These are phyloP conservation scores for Phyllotreta cruciferae DNA, from an alignment of 2,888 invertebrate genomes.

Conservation along the genomic window DNA sequence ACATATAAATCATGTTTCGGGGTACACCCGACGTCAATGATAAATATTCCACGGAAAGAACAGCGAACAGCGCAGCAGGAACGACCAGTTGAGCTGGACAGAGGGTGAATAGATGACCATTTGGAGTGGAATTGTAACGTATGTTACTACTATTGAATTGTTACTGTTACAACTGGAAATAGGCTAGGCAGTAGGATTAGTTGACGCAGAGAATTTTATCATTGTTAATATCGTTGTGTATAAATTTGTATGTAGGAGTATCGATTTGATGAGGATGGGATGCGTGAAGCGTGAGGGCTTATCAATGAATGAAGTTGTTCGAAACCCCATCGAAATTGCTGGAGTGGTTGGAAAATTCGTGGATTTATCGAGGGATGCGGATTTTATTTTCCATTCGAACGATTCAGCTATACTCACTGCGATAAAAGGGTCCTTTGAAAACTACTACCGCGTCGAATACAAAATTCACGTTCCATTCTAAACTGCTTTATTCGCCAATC, in stretches of 20 bases:
- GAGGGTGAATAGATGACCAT: constrained; percentile 6
- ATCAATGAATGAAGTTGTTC: constrained; percentile 31
- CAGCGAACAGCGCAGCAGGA: constrained; percentile 3
- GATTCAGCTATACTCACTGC: constrained; percentile 9
- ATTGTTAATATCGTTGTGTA: not conserved
- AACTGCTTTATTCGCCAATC: not conserved
- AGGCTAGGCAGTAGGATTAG: too few relatives aligned
- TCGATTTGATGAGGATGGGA: not conserved
- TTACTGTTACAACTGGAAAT: not conserved
- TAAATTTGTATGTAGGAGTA: not conserved
- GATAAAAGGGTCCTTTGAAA: constrained; percentile 12
- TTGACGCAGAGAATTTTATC: too few relatives aligned
- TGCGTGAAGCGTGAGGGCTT: constrained; percentile 18
- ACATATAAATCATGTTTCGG: constrained; percentile 14
- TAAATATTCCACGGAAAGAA: not conserved
- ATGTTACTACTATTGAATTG: not conserved
- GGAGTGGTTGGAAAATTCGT: constrained; percentile 27
- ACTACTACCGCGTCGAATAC: constrained; percentile 1
- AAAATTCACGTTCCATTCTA: not conserved
- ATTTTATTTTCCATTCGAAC: constrained; percentile 25
- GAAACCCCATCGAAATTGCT: constrained; percentile 26
- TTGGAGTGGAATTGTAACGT: not conserved
- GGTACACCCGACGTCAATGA: constrained; percentile 10
- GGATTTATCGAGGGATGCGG: constrained; percentile 26
- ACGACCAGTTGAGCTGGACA: not conserved